Evolutionary conservation across 2,888 invertebrate species (phyloP), one percentile per base, ranked within the genome.

Genomic region (Lasioglossum marginatum): DNA sequence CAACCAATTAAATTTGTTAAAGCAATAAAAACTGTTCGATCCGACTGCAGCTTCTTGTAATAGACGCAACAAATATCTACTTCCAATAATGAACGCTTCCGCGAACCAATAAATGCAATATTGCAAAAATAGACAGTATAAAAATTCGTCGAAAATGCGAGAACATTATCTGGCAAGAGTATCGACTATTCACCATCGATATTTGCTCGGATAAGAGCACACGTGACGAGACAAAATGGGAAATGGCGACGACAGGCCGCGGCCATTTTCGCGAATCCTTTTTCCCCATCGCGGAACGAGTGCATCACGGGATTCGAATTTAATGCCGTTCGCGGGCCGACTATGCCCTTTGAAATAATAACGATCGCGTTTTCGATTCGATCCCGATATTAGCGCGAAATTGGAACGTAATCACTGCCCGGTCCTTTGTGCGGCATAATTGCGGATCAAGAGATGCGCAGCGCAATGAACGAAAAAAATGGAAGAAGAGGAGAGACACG

Each of bases 361-460:
- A 89, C 86, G 82, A 87, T 79, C 79, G 80, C 82, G 72, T 77
- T 76, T 81, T 76, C 87, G 87, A 84, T 81, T 84, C 83, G 84
- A 81, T 78, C 87, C 78, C 79, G 74, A 79, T 78, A 86, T 88
- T 88, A 84, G 75, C 81, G 82, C 70, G 83, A 82, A 89, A 89
- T 89, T 83, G 89, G 66, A 74, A 68, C 63, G 85, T 81, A 81
- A 77, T 81, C 81, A 66, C 77, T 63, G 68, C 37, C 70, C 70
- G 57, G 52, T 43, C 66, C 85, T 85, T 85, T 82, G 78, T 48
- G 66, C 48, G 45, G 81, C 85, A 66, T 86, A 86, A 86, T 86
- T 75, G 81, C 77, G 52, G 40, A n/a, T 66, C 40, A 23, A 27
- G 78, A 63, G 63, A 16, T 48, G 63, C 63, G 63, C 63, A 52